phyloP scores from a whole-genome alignment of 1,140 invertebrate species.

The Neuroterus valhalla region DNA sequence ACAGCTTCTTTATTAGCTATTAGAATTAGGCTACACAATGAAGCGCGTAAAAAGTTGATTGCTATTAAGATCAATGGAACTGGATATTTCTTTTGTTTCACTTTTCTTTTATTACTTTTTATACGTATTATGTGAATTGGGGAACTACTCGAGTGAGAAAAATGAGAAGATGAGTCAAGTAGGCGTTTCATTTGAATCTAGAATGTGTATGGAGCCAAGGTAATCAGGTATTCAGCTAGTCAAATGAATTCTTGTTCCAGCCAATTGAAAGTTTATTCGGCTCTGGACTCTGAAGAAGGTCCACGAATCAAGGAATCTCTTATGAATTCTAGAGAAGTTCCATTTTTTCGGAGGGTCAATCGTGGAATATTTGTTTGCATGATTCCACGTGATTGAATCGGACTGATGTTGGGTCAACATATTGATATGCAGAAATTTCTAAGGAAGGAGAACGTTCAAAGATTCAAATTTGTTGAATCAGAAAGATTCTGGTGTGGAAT shows the following conservation, averaged over 20 bases:
- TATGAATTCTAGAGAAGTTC: background rate
- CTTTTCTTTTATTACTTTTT: background rate
- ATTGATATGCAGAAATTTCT: too few species aligned
- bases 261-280: constrained; percentile 23
- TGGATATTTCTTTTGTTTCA: background rate
- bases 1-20: too few species aligned
- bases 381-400: too few species aligned
- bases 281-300: background rate
- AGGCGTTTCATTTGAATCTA: constrained; percentile 15
- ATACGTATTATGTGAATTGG: constrained; percentile 2
- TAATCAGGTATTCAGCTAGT: constrained; percentile 18
- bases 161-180: constrained; percentile 19
- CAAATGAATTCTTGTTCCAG: constrained; percentile 27
- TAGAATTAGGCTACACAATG: background rate
- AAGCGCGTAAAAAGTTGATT: constrained; percentile 18
- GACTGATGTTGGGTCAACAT: too few species aligned
- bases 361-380: background rate
- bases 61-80: background rate
- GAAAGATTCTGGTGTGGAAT: too few species aligned
- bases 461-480: too few species aligned
- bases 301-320: background rate
- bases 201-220: background rate
- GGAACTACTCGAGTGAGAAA: background rate
- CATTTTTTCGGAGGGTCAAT: background rate
- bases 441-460: too few species aligned